Conservation (phyloP, 1,140 invertebrate species). For the Tyrophagus putrescentiae region DNA sequence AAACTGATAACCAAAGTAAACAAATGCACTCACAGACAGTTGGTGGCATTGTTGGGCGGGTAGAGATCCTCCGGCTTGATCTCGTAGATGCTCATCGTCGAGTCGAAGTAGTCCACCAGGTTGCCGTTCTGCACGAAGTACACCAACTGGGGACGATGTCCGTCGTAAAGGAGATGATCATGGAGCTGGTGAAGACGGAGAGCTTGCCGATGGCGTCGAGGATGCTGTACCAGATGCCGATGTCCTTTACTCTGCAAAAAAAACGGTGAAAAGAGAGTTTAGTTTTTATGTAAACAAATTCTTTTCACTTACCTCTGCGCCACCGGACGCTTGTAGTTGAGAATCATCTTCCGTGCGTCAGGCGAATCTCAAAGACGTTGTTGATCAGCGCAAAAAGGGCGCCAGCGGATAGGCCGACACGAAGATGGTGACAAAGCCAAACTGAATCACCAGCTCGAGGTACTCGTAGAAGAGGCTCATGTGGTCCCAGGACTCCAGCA, state of each 20-base stretch:
- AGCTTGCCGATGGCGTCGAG: slow-evolving; percentile 74
- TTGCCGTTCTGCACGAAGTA: slow-evolving; percentile 51
- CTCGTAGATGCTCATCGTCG: slow-evolving; percentile 64
- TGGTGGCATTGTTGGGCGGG: neutral
- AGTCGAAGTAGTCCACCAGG: slow-evolving; percentile 63
- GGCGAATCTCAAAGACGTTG: slow-evolving; percentile 71
- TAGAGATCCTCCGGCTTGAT: slow-evolving; percentile 25
- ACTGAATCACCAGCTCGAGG: slow-evolving; percentile 89
- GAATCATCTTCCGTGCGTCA: slow-evolving; percentile 68
- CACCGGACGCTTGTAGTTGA: slow-evolving; percentile 64
- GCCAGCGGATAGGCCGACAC: slow-evolving; percentile 76
- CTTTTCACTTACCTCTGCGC: slow-evolving; percentile 46
- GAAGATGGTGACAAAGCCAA: slow-evolving; percentile 78
- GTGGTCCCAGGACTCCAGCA: slow-evolving; percentile 70
- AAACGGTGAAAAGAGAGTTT: neutral
- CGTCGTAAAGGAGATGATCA: slow-evolving; percentile 96
- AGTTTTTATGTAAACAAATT: neutral
- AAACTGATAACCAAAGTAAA: neutral
- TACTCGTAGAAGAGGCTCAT: slow-evolving; percentile 89
- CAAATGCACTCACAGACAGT: slow-evolving; percentile 11
- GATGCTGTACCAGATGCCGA: slow-evolving; percentile 68
- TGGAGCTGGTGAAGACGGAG: slow-evolving; percentile 84
- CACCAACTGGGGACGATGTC: slow-evolving; percentile 85
- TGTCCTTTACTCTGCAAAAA: slow-evolving; percentile 28
- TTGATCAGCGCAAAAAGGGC: slow-evolving; percentile 64